A percentile compares a stretch with the other conserved stretches of the same genome.
Conservation (phyloP, 92 coral and sea anemone genomes). For the Micromussa lordhowensis region DNA sequence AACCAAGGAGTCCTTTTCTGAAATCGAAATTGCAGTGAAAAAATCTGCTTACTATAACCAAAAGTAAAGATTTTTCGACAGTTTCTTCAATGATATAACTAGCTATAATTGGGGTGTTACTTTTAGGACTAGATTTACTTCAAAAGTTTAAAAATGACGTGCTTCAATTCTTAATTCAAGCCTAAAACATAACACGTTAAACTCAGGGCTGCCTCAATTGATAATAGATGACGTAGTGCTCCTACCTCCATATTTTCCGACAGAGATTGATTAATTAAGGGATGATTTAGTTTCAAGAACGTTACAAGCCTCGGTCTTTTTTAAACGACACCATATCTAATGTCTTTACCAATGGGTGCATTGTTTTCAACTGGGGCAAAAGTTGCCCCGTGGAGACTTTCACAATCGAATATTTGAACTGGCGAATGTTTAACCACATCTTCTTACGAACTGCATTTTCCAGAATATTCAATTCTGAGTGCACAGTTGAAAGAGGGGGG, state of each 20-base stretch:
- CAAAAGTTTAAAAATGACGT: neutral
- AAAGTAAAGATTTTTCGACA: neutral
- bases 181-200: neutral
- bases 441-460: neutral
- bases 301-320: neutral
- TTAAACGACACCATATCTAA: too few relatives aligned
- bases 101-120: neutral
- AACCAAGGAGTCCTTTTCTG: neutral
- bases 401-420: neutral
- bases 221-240: too few relatives aligned
- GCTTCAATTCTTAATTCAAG: neutral
- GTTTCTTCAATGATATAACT: neutral
- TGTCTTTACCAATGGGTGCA: too few relatives aligned
- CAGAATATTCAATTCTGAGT: too few relatives aligned
- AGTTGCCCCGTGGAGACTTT: neutral
- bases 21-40: neutral
- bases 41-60: neutral
- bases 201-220: neutral
- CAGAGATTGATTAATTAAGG: too few relatives aligned
- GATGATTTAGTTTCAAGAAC: too few relatives aligned
- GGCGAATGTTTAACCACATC: too few relatives aligned
- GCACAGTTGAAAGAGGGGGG: too few relatives aligned
- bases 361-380: neutral
- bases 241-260: too few relatives aligned
- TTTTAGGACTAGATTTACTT: neutral